Evolutionary conservation across 1,140 invertebrate genomes (phyloP), one percentile per base, ranked within the genome.

Genomic region (Wasmannia auropunctata): DNA sequence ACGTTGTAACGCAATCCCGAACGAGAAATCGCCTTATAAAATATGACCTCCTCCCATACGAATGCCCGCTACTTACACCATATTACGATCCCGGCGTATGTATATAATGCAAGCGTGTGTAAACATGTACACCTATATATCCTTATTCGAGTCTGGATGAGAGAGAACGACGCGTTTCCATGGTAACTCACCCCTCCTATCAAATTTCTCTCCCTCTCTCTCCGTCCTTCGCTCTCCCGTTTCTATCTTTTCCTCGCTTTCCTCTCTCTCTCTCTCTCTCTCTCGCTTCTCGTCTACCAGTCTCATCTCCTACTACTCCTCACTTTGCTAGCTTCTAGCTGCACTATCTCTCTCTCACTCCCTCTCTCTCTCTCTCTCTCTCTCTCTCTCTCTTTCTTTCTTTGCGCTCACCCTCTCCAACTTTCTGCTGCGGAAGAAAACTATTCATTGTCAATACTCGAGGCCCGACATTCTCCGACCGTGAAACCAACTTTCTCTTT

Each of bases 151-250:
- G 91, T 65, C 79, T 86, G 90, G 84, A 87, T 75, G 89, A 86
- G 80, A 90, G 89, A 90, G 89, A 85, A 92, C 90, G 91, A 93
- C 92, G 92, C 91, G 94, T 95, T 93, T 91, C 93, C 93, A 89
- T 93, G 91, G 93, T 83, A 93, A 95, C 94, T 86, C 86, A 91
- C 91, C 93, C 89, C 91, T 90, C 88, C 88, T 90, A 87, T 90
- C 88, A 88, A 89, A 92, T 85, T 83, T 88, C 79, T 74, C 65
- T 72, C 81, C 88, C 56, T 88, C 77, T 65, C 67, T 77, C 75
- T 88, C 72, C 77, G 43, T 79, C 85, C 58, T 46, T 86, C 67
- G 49, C 75, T 88, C 77, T 81, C 80, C 77, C 86, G 60, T 40
- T 43, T 65, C 51, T 81, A 46, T 89, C 70, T 43, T 11, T n/a